Conservation (phyloP, 2,113 vertebrate genomes). For the Carollia perspicillata region DNA sequence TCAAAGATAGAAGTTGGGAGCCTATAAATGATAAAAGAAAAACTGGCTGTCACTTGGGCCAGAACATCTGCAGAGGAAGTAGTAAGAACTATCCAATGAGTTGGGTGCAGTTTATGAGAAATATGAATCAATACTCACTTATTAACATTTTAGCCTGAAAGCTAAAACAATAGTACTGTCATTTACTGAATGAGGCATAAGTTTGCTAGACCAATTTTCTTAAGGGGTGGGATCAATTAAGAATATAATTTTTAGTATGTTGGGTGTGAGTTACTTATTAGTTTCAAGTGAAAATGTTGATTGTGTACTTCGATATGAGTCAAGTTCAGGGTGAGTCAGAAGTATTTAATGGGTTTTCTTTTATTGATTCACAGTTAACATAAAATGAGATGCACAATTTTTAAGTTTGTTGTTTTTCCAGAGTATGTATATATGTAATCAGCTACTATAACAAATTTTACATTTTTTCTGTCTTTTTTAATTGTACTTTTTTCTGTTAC, state of each 20-base stretch:
- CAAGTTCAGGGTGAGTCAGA: background rate
- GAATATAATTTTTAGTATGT: background rate
- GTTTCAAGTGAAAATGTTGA: background rate
- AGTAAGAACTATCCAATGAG: background rate
- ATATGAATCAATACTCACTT: background rate
- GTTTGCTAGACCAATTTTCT: background rate
- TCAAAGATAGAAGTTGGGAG: background rate
- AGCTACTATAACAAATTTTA: background rate
- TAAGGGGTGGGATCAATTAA: background rate
- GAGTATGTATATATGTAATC: background rate
- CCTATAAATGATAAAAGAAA: background rate
- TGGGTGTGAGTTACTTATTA: background rate
- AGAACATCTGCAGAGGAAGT: background rate
- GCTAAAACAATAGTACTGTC: background rate
- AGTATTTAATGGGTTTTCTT: background rate
- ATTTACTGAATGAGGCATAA: background rate
- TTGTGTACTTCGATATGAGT: background rate
- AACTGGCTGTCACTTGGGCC: background rate
- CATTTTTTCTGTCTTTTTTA: background rate
- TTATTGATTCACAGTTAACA: background rate
- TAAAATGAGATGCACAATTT: background rate
- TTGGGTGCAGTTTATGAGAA: background rate
- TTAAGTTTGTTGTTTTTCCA: background rate
- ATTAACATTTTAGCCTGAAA: background rate
- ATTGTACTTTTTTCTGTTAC: too few species aligned